A percentile compares a stretch with the other conserved stretches of the same genome.
phyloP scores from a whole-genome alignment of 2,113 vertebrate genomes.

The Pygoscelis antarcticus region DNA sequence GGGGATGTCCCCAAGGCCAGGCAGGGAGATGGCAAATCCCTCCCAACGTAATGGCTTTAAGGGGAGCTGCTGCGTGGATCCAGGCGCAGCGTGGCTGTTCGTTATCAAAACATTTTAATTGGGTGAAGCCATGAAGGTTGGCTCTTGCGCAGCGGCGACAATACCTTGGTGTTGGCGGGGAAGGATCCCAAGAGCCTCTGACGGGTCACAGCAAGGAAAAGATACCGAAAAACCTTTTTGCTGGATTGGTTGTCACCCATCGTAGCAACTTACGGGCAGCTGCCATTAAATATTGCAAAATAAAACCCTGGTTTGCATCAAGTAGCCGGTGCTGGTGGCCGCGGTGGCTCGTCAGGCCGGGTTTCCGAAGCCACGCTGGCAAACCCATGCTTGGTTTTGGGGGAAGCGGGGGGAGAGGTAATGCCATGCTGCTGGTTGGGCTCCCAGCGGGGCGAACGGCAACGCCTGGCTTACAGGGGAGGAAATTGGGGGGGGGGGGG shows the following conservation, averaged over 20 bases:
- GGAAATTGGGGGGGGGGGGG: background rate
- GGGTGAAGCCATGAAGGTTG: background rate
- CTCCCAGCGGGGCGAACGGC: background rate
- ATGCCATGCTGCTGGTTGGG: rapidly evolving
- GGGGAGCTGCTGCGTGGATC: background rate
- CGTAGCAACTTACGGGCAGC: background rate
- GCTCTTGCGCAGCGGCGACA: background rate
- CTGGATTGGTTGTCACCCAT: background rate
- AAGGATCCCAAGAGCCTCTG: background rate
- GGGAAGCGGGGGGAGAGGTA: background rate
- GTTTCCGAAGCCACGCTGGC: background rate
- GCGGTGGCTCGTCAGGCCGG: rapidly evolving
- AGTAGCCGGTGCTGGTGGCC: rapidly evolving
- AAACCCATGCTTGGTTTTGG: background rate
- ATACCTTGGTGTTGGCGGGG: background rate
- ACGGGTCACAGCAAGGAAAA: background rate
- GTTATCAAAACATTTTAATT: background rate
- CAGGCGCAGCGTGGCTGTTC: rapidly evolving
- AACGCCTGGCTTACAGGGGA: rapidly evolving
- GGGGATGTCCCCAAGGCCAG: background rate
- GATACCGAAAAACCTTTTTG: background rate
- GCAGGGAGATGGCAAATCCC: background rate
- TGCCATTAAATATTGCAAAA: background rate
- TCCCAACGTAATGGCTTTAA: rapidly evolving
- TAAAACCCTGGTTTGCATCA: background rate